Conservation (phyloP, 2,888 invertebrate species). For the Hemistola chrysoprasaria region DNA sequence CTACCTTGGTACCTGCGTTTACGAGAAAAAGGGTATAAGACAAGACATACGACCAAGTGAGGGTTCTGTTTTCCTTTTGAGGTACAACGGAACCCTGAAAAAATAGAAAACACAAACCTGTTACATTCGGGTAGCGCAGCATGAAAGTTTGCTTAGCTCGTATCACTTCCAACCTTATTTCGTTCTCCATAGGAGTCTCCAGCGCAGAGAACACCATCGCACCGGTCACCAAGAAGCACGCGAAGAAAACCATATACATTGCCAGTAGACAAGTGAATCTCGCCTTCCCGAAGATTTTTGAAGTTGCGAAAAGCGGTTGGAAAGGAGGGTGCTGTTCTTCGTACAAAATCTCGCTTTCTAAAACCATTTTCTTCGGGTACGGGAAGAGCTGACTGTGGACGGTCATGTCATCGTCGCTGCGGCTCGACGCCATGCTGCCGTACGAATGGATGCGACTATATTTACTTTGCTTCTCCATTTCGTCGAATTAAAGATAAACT, state of each 20-base stretch:
- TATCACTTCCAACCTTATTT: constrained; percentile 73
- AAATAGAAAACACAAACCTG: constrained; percentile 71
- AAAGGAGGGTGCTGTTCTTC: constrained; percentile 73
- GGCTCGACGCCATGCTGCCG: constrained; percentile 66
- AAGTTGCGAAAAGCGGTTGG: constrained; percentile 65
- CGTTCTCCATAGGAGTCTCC: constrained; percentile 84
- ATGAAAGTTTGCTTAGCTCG: constrained; percentile 81
- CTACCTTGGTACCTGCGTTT: too few relatives aligned
- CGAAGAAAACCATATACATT: constrained; percentile 82
- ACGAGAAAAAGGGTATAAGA: too few relatives aligned
- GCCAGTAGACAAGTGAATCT: constrained; percentile 78
- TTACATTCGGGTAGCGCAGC: constrained; percentile 80
- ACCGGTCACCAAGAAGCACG: constrained; percentile 84
- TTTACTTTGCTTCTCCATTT: constrained; percentile 56
- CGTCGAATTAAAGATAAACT: constrained; percentile 15
- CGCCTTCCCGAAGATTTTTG: constrained; percentile 74
- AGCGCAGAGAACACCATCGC: constrained; percentile 85
- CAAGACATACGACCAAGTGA: too few relatives aligned
- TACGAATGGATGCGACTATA: constrained; percentile 68
- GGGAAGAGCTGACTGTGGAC: constrained; percentile 72
- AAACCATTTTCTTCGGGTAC: constrained; percentile 69
- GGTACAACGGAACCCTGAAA: too few relatives aligned
- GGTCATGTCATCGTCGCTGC: constrained; percentile 73
- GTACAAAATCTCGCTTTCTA: constrained; percentile 66
- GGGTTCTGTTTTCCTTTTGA: too few relatives aligned